A percentile compares a stretch with the other conserved stretches of the same genome.
These are phyloP conservation scores for Bilobella aurantiaca DNA, from an alignment of 1,140 invertebrate genomes.

Conservation along the genomic window DNA sequence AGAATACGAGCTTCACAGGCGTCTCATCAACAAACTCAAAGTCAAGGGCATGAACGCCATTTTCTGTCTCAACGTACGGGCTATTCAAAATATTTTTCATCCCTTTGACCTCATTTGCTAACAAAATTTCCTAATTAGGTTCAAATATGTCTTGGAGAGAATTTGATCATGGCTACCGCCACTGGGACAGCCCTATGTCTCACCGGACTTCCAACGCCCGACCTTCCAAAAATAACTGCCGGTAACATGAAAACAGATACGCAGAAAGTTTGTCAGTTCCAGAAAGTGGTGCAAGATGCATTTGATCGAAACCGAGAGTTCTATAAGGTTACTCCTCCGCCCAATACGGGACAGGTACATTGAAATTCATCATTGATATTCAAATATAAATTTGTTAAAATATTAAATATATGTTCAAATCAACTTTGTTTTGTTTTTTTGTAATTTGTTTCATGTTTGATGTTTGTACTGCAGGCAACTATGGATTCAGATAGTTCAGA, in stretches of 20 bases:
- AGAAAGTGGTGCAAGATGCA: conserved; percentile 54
- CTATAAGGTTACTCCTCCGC: conserved; percentile 46
- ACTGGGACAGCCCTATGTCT: conserved; percentile 65
- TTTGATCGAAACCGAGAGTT: conserved; percentile 57
- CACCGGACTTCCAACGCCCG: conserved; percentile 23
- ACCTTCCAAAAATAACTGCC: conserved; percentile 47
- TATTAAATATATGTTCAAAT: too few relatives aligned
- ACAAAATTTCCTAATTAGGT: conserved; percentile 41
- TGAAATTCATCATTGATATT: too few relatives aligned
- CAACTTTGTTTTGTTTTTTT: too few relatives aligned
- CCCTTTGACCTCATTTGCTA: not conserved
- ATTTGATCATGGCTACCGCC: conserved; percentile 72
- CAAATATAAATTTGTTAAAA: too few relatives aligned
- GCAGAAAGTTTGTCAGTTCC: conserved; percentile 51
- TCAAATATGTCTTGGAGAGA: conserved; percentile 78
- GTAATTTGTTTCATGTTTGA: too few relatives aligned
- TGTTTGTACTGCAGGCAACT: too few relatives aligned
- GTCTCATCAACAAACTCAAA: conserved; percentile 80
- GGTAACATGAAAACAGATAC: conserved; percentile 54
- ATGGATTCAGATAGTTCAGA: conserved; percentile 42
- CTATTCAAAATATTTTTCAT: too few relatives aligned
- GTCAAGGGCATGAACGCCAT: conserved; percentile 90
- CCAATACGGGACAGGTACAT: not conserved
- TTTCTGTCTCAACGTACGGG: conserved; percentile 62
- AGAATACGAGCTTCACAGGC: conserved; percentile 87